phyloP scores from a whole-genome alignment of 1,140 invertebrate species.

The Aplysia californica region DNA sequence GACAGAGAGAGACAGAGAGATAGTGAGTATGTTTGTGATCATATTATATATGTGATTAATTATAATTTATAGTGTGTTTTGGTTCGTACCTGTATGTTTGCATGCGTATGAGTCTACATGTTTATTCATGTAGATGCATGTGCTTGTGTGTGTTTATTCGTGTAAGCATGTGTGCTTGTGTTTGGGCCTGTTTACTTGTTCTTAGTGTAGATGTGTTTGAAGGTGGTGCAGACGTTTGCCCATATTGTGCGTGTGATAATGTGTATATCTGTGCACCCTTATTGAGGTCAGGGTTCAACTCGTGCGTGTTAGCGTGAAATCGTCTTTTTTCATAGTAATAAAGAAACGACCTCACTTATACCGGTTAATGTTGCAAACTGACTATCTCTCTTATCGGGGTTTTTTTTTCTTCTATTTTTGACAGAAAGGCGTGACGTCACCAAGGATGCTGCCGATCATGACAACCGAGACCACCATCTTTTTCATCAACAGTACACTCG shows the following conservation, averaged over 20 bases:
- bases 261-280: not conserved
- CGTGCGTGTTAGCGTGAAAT: too few species aligned
- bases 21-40: not conserved
- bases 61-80: not conserved
- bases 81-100: not conserved
- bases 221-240: too few species aligned
- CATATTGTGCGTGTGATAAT: not conserved
- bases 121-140: not conserved
- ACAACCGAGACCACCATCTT: too few species aligned
- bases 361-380: too few species aligned
- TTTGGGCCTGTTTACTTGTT: not conserved
- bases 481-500: too few species aligned
- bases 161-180: not conserved
- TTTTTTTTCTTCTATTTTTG: too few species aligned
- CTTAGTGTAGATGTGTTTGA: too few species aligned
- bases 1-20: not conserved
- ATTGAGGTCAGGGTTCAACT: not conserved
- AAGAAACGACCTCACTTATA: too few species aligned
- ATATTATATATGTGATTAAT: not conserved
- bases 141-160: not conserved
- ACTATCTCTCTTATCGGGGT: too few species aligned
- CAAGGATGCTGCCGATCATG: too few species aligned
- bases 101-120: not conserved
- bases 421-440: too few species aligned
- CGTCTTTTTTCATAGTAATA: too few species aligned